Conservation (phyloP, 37 sponge, comb jelly and placozoan species). For the Oopsacas minuta region DNA sequence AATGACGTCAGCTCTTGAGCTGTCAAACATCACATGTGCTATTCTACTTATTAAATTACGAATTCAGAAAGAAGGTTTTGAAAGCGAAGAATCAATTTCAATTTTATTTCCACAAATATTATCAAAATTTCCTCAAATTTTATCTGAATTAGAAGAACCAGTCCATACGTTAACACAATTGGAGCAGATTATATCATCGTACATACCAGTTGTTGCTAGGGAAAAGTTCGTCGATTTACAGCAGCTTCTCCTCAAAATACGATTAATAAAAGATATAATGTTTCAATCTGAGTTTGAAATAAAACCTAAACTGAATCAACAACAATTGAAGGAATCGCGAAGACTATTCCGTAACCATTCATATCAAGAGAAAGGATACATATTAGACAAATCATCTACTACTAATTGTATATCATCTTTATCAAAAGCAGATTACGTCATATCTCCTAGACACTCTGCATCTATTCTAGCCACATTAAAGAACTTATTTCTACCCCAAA, state of each 20-base stretch:
- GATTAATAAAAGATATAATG: background rate
- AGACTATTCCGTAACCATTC: background rate
- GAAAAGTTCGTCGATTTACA: background rate
- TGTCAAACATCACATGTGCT: background rate
- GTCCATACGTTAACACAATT: background rate
- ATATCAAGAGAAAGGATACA: background rate
- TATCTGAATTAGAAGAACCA: background rate
- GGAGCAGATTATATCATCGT: background rate
- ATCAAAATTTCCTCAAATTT: background rate
- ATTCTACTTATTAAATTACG: background rate
- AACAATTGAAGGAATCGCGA: background rate
- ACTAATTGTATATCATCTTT: background rate
- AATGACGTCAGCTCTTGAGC: background rate
- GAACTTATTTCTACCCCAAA: background rate
- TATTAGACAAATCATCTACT: background rate
- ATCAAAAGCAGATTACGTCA: background rate
- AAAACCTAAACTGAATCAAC: background rate
- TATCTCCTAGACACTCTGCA: background rate
- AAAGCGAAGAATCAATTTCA: background rate
- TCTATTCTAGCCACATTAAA: background rate
- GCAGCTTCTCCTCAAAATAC: background rate
- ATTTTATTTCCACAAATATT: background rate
- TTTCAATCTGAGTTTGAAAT: background rate
- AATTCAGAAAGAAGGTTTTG: background rate
- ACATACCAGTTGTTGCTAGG: background rate